Conservation (phyloP, 2,888 invertebrate genomes). For the Cacoxenus indagator region DNA sequence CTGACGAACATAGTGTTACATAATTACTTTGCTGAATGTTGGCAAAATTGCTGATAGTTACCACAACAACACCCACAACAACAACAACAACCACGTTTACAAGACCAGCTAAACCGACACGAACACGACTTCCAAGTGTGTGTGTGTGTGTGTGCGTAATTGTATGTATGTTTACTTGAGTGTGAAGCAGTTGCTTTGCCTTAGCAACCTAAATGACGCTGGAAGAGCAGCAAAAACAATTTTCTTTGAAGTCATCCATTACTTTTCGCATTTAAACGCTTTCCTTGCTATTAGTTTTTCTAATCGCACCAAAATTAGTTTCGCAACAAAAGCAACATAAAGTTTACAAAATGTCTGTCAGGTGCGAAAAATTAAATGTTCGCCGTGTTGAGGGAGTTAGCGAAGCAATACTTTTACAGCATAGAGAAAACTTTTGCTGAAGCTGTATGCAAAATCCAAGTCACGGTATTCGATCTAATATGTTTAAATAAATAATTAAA, state of each 20-base stretch:
- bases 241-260: slow-evolving; percentile 49
- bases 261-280: slow-evolving; percentile 29
- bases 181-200: slow-evolving; percentile 41
- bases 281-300: neutral
- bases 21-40: slow-evolving; percentile 6
- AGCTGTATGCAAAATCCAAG: too few relatives aligned
- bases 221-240: slow-evolving; percentile 48
- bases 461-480: too few relatives aligned
- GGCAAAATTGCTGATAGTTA: neutral
- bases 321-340: too few relatives aligned
- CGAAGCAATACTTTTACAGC: too few relatives aligned
- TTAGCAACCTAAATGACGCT: slow-evolving; percentile 58
- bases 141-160: slow-evolving; percentile 30
- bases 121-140: slow-evolving; percentile 30
- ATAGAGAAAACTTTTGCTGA: too few relatives aligned
- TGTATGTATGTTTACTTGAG: slow-evolving; percentile 36
- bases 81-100: slow-evolving; percentile 11
- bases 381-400: too few relatives aligned
- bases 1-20: neutral
- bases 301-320: slow-evolving; percentile 40
- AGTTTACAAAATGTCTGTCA: too few relatives aligned
- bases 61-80: neutral
- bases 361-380: too few relatives aligned
- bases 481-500: too few relatives aligned
- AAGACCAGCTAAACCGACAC: slow-evolving; percentile 31